phyloP scores from a whole-genome alignment of 2,797 vertebrate genomes.

The Smutsia gigantea region DNA sequence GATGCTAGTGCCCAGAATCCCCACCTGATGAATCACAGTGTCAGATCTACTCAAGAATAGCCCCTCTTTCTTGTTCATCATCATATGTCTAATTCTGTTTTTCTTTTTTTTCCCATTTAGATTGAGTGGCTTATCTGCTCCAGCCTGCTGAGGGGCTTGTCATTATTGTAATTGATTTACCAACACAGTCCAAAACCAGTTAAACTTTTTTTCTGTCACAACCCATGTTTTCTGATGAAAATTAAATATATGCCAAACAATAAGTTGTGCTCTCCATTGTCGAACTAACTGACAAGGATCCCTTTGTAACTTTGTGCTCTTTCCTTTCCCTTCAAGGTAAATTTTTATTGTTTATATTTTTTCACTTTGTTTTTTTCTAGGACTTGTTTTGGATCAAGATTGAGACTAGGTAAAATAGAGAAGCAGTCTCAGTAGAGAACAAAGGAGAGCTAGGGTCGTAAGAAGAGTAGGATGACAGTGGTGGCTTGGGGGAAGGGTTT shows the following conservation, averaged over 20 bases:
- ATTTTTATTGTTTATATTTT: conserved; percentile 34
- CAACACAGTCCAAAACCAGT: not conserved
- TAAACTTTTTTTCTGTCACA: conserved; percentile 7
- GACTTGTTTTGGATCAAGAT: not conserved
- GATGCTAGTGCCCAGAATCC: not conserved
- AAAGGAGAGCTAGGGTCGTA: not conserved
- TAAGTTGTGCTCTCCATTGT: not conserved
- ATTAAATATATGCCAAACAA: not conserved
- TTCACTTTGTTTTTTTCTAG: conserved; percentile 2
- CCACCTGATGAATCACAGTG: not conserved
- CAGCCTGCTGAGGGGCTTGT: not conserved
- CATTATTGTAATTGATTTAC: not conserved
- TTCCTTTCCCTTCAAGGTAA: not conserved
- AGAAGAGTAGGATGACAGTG: not conserved
- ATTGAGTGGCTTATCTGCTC: not conserved
- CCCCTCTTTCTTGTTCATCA: not conserved
- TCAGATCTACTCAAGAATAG: not conserved
- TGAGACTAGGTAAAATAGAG: not conserved
- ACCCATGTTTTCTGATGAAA: conserved; percentile 25
- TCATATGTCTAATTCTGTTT: not conserved
- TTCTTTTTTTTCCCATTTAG: not conserved
- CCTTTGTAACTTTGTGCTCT: not conserved
- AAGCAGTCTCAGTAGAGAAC: not conserved
- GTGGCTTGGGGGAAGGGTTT: not conserved
- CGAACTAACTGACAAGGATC: not conserved